These are phyloP conservation scores for Ochotona curzoniae DNA, from an alignment of 2,113 vertebrate species.

Conservation along the genomic window DNA sequence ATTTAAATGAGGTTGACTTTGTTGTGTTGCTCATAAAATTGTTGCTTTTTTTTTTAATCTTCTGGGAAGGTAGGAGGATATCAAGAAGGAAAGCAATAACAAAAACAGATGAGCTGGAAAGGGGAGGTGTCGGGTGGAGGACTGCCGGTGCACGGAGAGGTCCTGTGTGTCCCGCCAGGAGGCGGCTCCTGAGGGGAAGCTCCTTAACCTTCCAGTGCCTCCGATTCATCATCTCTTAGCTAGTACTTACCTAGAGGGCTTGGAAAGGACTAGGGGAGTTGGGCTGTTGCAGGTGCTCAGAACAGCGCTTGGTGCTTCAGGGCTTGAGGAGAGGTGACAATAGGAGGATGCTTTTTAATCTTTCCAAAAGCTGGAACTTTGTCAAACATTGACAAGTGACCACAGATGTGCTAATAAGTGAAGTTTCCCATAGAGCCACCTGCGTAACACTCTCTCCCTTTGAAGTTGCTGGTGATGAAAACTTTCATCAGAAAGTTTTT, in stretches of 20 bases:
- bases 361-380: neutral
- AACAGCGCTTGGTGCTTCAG: neutral
- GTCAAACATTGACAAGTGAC: neutral
- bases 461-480: neutral
- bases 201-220: neutral
- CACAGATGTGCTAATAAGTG: fast-evolving
- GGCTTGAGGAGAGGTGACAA: no score
- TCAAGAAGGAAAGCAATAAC: neutral
- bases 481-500: neutral
- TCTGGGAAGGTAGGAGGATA: neutral
- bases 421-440: neutral
- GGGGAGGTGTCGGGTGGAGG: neutral
- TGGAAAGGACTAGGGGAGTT: neutral
- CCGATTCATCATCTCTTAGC: neutral
- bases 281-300: neutral
- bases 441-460: neutral
- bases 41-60: neutral
- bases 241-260: neutral
- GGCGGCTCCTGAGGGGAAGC: neutral
- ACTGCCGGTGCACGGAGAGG: neutral
- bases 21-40: neutral
- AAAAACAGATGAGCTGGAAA: neutral
- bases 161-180: neutral
- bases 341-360: neutral
- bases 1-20: neutral